Evolutionary conservation across 1,140 invertebrate species (phyloP).

Genomic region (Pteromalus puparum): DNA sequence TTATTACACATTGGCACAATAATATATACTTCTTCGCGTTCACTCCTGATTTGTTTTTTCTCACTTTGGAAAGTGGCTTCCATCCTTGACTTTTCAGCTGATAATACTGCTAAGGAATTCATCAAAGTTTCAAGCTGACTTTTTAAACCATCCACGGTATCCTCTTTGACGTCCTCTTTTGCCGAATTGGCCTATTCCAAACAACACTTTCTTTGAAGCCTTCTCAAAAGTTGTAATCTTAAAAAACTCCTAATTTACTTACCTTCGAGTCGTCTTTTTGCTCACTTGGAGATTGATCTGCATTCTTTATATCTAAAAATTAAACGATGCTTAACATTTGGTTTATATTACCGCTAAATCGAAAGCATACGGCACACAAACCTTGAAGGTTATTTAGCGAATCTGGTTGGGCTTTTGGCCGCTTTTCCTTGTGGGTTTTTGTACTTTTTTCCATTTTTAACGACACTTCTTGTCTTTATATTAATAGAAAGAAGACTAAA

Average conservation of each 20-base stretch:
- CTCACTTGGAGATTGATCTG: neutral
- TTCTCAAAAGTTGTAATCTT: neutral
- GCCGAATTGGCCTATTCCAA: neutral
- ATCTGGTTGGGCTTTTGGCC: neutral
- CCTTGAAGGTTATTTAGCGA: conserved; percentile 46
- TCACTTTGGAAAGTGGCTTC: conserved; percentile 89
- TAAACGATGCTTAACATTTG: neutral
- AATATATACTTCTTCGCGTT: conserved; percentile 77
- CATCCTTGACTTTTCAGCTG: conserved; percentile 88
- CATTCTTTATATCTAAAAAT: conserved; percentile 31
- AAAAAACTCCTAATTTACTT: neutral
- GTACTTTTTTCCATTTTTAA: conserved; percentile 43
- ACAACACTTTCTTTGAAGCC: neutral
- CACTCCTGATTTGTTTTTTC: conserved; percentile 83
- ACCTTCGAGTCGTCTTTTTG: conserved; percentile 35
- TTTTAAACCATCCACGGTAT: conserved; percentile 73
- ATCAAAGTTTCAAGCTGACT: conserved; percentile 81
- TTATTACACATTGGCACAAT: neutral
- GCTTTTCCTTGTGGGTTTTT: conserved; percentile 30
- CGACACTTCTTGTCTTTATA: neutral
- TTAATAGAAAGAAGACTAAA: neutral
- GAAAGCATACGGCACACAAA: conserved; percentile 1
- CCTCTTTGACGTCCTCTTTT: conserved; percentile 57
- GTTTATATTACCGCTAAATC: neutral
- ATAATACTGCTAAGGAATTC: conserved; percentile 85